Conservation (phyloP, 2,113 vertebrate species). For the Calypte anna region DNA sequence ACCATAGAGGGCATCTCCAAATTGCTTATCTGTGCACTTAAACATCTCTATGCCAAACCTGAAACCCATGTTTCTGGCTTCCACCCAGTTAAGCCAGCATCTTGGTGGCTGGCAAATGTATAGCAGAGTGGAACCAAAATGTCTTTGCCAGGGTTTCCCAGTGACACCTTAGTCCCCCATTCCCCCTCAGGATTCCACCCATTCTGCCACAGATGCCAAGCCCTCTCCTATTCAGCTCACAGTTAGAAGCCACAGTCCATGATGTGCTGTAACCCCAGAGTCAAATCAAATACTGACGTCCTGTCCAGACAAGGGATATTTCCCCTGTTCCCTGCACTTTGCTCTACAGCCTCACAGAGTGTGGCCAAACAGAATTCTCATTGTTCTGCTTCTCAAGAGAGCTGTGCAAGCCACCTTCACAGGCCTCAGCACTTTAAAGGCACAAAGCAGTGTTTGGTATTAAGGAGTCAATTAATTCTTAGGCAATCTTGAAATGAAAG, state of each 20-base stretch:
- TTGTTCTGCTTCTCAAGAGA: neutral
- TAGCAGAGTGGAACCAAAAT: neutral
- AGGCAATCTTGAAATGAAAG: neutral
- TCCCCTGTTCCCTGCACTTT: accelerated
- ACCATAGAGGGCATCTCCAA: neutral
- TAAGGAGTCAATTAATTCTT: neutral
- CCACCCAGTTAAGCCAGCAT: neutral
- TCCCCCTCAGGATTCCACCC: too few species aligned
- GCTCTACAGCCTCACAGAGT: accelerated
- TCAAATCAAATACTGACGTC: neutral
- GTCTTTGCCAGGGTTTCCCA: accelerated
- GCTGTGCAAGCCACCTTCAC: neutral
- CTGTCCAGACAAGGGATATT: neutral
- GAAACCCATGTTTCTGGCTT: neutral
- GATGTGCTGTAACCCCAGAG: neutral
- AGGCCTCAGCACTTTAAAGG: neutral
- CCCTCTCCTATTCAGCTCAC: neutral
- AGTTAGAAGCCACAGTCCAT: neutral
- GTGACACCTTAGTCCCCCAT: accelerated
- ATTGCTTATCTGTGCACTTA: neutral
- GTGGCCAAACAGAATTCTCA: neutral
- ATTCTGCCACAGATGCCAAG: neutral
- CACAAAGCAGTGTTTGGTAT: neutral
- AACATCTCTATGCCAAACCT: neutral
- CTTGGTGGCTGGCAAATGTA: neutral